These are phyloP conservation scores for Bellardia pandia DNA, from an alignment of 2,888 invertebrate genomes.

Conservation along the genomic window DNA sequence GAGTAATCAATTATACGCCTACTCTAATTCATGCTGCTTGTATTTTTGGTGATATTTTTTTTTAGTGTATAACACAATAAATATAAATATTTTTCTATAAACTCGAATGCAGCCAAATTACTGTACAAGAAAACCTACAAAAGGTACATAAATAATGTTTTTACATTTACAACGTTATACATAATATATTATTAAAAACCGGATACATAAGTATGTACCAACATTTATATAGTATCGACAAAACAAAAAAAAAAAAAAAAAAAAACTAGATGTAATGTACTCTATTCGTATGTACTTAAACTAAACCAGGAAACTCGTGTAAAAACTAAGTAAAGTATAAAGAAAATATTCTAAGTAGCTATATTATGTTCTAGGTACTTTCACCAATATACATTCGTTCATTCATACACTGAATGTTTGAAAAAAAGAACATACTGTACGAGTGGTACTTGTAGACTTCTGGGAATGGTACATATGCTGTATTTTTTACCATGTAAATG, in stretches of 20 bases:
- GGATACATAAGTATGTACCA: background rate
- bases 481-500: background rate
- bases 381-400: background rate
- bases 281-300: background rate
- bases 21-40: no score
- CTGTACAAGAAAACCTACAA: background rate
- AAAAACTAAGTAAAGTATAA: conserved; percentile 15
- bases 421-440: background rate
- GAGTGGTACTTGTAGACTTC: background rate
- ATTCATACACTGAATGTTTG: background rate
- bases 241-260: no score
- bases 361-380: conserved; percentile 1
- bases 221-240: background rate
- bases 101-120: background rate
- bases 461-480: background rate
- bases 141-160: background rate
- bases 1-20: no score
- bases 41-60: no score
- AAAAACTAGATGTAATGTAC: conserved; percentile 1
- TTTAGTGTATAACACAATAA: no score
- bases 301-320: conserved; percentile 21
- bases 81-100: no score
- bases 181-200: conserved; percentile 6
- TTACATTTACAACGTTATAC: background rate
- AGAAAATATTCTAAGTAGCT: conserved; percentile 21